Evolutionary conservation across 2,888 invertebrate species (phyloP).

Genomic region (Corythucha ciliata): DNA sequence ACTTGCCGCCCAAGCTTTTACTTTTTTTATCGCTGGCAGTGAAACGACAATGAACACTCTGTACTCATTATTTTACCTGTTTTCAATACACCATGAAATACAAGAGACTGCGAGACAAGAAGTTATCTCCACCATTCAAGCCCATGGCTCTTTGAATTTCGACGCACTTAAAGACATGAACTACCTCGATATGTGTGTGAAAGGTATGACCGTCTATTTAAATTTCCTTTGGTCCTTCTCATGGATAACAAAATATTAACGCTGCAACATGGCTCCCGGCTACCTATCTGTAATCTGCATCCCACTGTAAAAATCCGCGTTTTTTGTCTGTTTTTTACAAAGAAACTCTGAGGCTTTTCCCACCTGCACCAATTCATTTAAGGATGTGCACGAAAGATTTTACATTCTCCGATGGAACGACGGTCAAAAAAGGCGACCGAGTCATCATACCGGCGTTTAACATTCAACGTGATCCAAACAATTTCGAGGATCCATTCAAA

Average conservation of each 20-base stretch:
- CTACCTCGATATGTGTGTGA: no score
- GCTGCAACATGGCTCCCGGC: no score
- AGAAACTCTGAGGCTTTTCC: conserved; percentile 27
- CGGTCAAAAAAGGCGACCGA: conserved; percentile 18
- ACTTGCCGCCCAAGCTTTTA: conserved; percentile 46
- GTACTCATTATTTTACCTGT: conserved; percentile 47
- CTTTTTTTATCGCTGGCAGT: conserved; percentile 53
- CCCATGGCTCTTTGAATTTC: no score
- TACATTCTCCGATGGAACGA: conserved; percentile 24
- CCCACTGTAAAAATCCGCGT: no score
- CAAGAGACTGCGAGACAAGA: conserved; percentile 46
- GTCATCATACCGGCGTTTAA: conserved; percentile 23
- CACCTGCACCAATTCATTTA: conserved; percentile 16
- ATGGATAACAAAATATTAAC: no score
- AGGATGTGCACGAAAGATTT: conserved; percentile 26
- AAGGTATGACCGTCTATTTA: no score
- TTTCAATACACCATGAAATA: conserved; percentile 47
- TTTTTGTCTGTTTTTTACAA: conserved; percentile 22
- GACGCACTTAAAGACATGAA: no score
- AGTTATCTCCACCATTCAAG: no score
- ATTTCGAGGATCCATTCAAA: conserved; percentile 25
- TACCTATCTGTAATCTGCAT: no score
- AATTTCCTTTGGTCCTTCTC: no score
- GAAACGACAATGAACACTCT: conserved; percentile 54
- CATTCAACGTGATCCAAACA: conserved; percentile 25